Percentiles rank a stretch among this genome's conserved stretches.
Conservation (phyloP, 2,113 vertebrate genomes). For the Actenoides hombroni region DNA sequence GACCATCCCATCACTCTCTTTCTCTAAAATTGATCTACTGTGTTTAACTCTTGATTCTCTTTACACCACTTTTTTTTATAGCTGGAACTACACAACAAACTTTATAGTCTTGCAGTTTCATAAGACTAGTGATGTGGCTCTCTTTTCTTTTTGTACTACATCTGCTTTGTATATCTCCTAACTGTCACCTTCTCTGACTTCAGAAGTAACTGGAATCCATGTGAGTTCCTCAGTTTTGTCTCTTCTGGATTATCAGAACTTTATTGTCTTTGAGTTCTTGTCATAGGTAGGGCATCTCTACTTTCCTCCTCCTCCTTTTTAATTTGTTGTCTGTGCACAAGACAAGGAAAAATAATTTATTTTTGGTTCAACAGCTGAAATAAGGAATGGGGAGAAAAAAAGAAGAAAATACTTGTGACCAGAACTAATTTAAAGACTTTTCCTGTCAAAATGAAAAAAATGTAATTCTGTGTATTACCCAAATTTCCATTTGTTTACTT, state of each 20-base stretch:
- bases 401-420: neutral
- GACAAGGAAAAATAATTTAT: neutral
- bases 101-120: neutral
- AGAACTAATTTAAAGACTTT: neutral
- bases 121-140: neutral
- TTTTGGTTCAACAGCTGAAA: neutral
- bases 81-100: neutral
- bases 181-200: neutral
- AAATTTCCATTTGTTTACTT: neutral
- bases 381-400: neutral
- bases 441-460: neutral
- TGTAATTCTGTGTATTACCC: neutral
- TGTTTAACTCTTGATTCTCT: neutral
- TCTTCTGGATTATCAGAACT: neutral
- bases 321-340: neutral
- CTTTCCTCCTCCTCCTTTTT: neutral
- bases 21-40: neutral
- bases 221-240: neutral
- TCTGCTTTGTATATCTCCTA: neutral
- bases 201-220: neutral
- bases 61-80: neutral
- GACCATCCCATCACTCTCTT: neutral
- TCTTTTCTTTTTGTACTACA: neutral
- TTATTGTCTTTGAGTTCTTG: neutral
- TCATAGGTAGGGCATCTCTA: neutral